Conservation (phyloP, 2,113 vertebrate species). For the Aptenodytes patagonicus region DNA sequence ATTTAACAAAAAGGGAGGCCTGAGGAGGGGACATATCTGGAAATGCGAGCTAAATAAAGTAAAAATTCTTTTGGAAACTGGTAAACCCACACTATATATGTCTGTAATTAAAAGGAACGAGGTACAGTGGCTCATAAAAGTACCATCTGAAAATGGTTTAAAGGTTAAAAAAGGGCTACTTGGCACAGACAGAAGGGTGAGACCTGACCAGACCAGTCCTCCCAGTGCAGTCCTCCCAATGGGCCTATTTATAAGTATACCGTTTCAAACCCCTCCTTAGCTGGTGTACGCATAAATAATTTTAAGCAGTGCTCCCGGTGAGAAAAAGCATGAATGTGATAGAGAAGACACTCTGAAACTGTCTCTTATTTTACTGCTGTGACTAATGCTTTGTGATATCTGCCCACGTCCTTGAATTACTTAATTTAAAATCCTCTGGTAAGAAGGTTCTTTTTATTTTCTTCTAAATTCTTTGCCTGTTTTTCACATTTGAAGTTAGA, state of each 20-base stretch:
- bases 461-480: background rate
- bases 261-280: background rate
- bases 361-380: background rate
- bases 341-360: conserved; percentile 5
- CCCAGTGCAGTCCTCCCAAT: background rate
- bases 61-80: conserved; percentile 42
- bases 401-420: background rate
- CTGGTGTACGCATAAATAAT: background rate
- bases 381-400: background rate
- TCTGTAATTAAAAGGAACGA: conserved; percentile 10
- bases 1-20: background rate
- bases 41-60: conserved; percentile 48
- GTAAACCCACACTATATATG: conserved; percentile 3
- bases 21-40: conserved; percentile 37
- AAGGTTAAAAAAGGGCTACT: background rate
- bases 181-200: background rate
- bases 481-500: conserved; percentile 34
- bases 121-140: background rate
- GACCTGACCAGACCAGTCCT: background rate
- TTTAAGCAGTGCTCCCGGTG: background rate
- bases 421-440: background rate
- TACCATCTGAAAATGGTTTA: conserved; percentile 34
- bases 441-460: background rate
- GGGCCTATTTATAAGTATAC: background rate
- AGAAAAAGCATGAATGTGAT: background rate